Percentiles rank a stretch among this genome's conserved stretches.
These are phyloP conservation scores for Ammodytes dubius DNA, from an alignment of 2,113 vertebrate genomes.

Conservation along the genomic window DNA sequence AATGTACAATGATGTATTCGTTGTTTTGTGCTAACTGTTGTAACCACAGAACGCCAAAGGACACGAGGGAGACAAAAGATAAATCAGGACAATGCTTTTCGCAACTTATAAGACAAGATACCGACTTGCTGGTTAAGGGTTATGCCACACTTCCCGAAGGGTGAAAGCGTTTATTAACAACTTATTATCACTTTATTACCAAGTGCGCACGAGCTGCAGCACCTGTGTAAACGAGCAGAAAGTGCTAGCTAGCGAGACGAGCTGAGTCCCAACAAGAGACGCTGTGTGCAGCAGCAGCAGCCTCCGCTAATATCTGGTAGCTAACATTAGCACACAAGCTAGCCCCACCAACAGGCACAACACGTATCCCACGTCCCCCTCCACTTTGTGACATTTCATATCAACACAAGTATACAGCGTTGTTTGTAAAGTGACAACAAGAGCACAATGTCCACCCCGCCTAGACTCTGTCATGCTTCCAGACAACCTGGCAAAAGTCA, in stretches of 20 bases:
- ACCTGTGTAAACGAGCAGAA: background rate
- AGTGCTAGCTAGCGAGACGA: background rate
- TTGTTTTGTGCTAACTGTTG: background rate
- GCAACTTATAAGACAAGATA: conserved; percentile 18
- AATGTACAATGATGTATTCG: background rate
- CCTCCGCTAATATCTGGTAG: conserved; percentile 33
- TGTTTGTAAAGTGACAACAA: accelerated
- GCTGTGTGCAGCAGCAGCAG: conserved; percentile 46
- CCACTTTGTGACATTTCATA: conserved; percentile 11
- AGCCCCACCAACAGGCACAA: conserved; percentile 35
- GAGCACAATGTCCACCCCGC: background rate
- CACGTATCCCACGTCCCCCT: conserved; percentile 33
- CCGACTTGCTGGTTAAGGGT: background rate
- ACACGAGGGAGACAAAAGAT: conserved; percentile 53
- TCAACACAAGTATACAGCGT: background rate
- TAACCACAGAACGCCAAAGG: conserved; percentile 28
- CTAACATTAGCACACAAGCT: conserved; percentile 67
- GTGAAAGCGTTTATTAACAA: background rate
- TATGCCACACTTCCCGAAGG: no score
- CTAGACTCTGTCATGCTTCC: background rate
- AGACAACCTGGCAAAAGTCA: background rate
- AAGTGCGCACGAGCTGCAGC: background rate
- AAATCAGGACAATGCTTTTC: conserved; percentile 11
- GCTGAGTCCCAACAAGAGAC: conserved; percentile 15
- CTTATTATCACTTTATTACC: background rate